Conservation (phyloP, 2,888 invertebrate genomes). For the Marronus borbonicus region DNA sequence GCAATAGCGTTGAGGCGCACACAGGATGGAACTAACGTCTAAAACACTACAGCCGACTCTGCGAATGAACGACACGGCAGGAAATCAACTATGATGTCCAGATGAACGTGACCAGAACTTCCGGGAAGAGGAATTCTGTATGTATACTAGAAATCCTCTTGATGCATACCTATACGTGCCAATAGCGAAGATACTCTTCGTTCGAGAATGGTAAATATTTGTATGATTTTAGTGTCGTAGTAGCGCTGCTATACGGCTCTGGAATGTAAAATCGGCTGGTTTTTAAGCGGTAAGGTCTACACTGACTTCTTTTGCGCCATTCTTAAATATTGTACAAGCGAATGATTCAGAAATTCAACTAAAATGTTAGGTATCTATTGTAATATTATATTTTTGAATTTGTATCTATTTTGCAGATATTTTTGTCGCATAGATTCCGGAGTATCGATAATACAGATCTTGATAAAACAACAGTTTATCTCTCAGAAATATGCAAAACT, state of each 20-base stretch:
- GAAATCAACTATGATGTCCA: conserved; percentile 56
- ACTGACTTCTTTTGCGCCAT: no score
- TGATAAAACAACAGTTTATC: no score
- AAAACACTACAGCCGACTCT: conserved; percentile 25
- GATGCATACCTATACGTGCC: conserved; percentile 41
- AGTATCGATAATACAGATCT: no score
- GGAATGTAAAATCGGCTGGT: conserved; percentile 12
- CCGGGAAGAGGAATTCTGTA: conserved; percentile 54
- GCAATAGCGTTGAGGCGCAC: conserved; percentile 38
- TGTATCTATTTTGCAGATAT: no score
- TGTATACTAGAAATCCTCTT: conserved; percentile 24
- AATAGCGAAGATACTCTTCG: conserved; percentile 14
- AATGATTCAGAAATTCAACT: no score
- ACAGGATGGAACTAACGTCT: conserved; percentile 45
- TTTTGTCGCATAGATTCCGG: no score
- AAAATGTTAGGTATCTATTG: no score
- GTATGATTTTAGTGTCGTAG: conserved; percentile 20
- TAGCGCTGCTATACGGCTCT: neutral
- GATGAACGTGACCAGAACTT: conserved; percentile 59
- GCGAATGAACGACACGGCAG: conserved; percentile 50
- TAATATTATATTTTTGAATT: no score
- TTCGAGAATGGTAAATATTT: conserved; percentile 20
- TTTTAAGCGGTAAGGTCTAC: no score
- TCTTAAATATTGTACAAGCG: no score
- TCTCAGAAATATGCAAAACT: no score